Conservation (phyloP, 1,140 invertebrate species). For the Apis dorsata region DNA sequence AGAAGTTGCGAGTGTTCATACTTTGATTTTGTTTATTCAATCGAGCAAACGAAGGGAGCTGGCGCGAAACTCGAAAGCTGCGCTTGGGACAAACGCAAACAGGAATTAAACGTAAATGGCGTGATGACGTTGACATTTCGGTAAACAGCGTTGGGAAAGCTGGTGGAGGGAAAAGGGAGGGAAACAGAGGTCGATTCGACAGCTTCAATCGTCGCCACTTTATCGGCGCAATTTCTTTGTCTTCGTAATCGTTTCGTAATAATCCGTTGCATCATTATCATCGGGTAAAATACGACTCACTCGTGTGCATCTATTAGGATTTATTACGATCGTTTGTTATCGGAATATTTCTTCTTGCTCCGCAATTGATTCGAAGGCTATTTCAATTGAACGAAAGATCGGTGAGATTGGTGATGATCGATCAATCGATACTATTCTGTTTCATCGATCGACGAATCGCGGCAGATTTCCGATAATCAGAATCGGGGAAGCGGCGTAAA, state of each 20-base stretch:
- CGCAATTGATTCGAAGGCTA: background rate
- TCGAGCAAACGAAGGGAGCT: constrained; percentile 1
- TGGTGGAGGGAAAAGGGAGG: background rate
- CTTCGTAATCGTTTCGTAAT: constrained; percentile 7
- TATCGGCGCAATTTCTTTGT: constrained; percentile 9
- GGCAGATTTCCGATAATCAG: background rate
- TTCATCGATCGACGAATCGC: too few relatives aligned
- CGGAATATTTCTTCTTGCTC: background rate
- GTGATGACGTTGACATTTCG: background rate
- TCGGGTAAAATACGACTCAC: too few relatives aligned
- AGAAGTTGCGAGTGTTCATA: constrained; percentile 26
- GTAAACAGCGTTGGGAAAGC: background rate
- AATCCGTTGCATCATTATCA: background rate
- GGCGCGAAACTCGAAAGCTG: background rate
- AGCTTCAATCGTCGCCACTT: background rate
- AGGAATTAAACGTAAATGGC: constrained; percentile 12
- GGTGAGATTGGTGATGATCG: background rate
- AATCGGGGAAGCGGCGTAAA: background rate
- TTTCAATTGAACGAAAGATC: background rate
- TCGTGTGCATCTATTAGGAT: background rate
- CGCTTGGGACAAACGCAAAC: constrained; percentile 10
- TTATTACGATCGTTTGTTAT: background rate
- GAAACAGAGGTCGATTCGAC: background rate
- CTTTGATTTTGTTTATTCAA: constrained; percentile 44
- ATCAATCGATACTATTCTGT: background rate